Base-by-base conservation (phyloP, 2,113 vertebrate species). In the Hemicordylus capensis region DNA sequence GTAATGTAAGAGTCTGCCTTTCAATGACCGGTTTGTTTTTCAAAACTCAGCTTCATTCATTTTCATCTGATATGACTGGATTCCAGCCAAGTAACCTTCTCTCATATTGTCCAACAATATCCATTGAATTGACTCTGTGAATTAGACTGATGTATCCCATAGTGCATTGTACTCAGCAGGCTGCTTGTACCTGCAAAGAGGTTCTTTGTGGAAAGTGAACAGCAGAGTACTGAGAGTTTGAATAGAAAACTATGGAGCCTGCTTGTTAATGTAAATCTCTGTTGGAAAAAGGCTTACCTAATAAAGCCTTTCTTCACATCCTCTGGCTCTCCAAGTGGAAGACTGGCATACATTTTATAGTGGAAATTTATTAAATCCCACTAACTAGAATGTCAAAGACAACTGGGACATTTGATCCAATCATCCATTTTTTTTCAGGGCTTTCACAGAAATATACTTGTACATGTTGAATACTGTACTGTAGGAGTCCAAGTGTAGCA, bases 291-390 rank as follows among this genome's bases (percentile, higher is more conserved):
- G 24, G 28, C 26, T 77, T 86, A 86, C 61, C 8, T 4, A 61
- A 69, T 82, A 0, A 0, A 31, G 42, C 20, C 63, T 22, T 58
- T 59, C 28, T 81, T 20, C 61, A 24, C 59, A 66, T 42, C 0
- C 1, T 7, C 4, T 64, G 56, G 31, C 31, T 63, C 37, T 78
- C 9, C 46, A 66, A 70, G 17, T 59, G 39, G 59, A 74, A 74
- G 24, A 67, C 7, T 78, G 67, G 48, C 59, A 31, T 69, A 26
- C 56, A 20, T 83, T 72, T 64, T 76, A 37, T 72, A 66, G 12
- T 46, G 19, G 70, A 69, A 44, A 2, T 0, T 0, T n/a, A n/a
- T 31, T 80, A 28, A 80, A 0, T 83, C 34, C 11, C 15, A 58
- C 56, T 84, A 64, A 66, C n/a, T 11, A 20, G 56, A 37, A n/a